Evolutionary conservation across 2,113 vertebrate species (phyloP).

Genomic region (Ivindomyrus marchei): DNA sequence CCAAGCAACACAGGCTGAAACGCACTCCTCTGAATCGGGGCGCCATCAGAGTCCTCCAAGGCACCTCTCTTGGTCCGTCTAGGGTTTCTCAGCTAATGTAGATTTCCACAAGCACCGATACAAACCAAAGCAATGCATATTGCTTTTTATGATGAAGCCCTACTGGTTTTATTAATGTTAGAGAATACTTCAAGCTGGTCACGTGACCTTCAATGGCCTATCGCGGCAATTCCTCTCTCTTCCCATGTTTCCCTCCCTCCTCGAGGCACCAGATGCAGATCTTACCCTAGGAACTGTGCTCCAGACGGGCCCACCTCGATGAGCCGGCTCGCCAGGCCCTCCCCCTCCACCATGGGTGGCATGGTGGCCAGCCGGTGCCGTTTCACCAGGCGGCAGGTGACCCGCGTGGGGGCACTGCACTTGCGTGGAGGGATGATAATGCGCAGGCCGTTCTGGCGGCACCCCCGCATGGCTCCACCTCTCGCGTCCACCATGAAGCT

Average conservation of each 20-base stretch:
- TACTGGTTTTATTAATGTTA: not conserved
- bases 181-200: not conserved
- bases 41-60: not conserved
- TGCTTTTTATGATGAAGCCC: not conserved
- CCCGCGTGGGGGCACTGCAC: conserved; percentile 87
- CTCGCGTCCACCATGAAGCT: conserved; percentile 99
- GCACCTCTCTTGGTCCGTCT: not conserved
- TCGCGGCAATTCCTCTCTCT: not conserved
- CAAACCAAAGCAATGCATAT: not conserved
- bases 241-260: not conserved
- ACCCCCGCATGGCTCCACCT: conserved; percentile 92
- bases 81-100: not conserved
- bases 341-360: conserved; percentile 94
- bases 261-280: not conserved
- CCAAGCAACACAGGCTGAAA: conserved; percentile 17
- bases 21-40: not conserved
- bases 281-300: conserved; percentile 98
- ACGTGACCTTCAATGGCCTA: not conserved
- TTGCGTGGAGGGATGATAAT: conserved; percentile 92
- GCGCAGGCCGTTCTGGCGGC: conserved; percentile 87
- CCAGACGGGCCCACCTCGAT: conserved; percentile 95
- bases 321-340: conserved; percentile 86
- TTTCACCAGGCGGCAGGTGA: conserved; percentile 93
- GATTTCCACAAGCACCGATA: not conserved
- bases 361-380: conserved; percentile 90